These are phyloP conservation scores for Ametastegia equiseti DNA, from an alignment of 2,888 invertebrate genomes.

Conservation along the genomic window DNA sequence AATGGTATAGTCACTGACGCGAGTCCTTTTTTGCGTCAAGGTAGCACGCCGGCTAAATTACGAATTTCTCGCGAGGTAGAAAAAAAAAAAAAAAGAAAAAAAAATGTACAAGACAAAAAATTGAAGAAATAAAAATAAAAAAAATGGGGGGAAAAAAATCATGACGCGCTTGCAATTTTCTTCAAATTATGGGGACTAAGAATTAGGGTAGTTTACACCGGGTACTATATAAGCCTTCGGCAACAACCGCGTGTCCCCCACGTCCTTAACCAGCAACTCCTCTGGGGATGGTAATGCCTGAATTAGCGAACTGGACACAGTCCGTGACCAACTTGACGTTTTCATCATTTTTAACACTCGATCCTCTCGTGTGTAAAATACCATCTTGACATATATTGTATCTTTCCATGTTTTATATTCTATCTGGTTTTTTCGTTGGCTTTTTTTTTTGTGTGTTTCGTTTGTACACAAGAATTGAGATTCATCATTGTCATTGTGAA, in stretches of 20 bases:
- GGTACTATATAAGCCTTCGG: background rate
- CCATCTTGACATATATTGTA: background rate
- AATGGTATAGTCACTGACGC: conserved; percentile 9
- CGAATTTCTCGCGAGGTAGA: conserved; percentile 30
- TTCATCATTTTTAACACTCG: conserved; percentile 22
- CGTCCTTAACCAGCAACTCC: conserved; percentile 2
- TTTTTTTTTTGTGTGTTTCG: background rate
- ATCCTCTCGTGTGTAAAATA: background rate
- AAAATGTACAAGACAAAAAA: background rate
- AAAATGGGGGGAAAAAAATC: background rate
- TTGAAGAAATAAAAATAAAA: background rate
- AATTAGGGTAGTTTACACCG: conserved; percentile 24
- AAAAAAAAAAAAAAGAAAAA: background rate
- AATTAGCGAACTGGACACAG: background rate
- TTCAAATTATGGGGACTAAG: conserved; percentile 1
- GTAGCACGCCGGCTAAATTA: conserved; percentile 40
- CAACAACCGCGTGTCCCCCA: background rate
- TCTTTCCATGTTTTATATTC: background rate
- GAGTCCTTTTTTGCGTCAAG: conserved; percentile 34
- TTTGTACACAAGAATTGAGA: background rate
- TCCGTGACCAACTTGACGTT: conserved; percentile 36
- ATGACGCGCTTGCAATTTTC: conserved; percentile 19
- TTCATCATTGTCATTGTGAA: no score
- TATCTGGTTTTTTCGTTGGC: background rate
- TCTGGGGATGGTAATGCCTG: conserved; percentile 9